Evolutionary conservation across 2,888 invertebrate species (phyloP), one percentile per base, ranked within the genome.

Genomic region (Nomada goodeniana): DNA sequence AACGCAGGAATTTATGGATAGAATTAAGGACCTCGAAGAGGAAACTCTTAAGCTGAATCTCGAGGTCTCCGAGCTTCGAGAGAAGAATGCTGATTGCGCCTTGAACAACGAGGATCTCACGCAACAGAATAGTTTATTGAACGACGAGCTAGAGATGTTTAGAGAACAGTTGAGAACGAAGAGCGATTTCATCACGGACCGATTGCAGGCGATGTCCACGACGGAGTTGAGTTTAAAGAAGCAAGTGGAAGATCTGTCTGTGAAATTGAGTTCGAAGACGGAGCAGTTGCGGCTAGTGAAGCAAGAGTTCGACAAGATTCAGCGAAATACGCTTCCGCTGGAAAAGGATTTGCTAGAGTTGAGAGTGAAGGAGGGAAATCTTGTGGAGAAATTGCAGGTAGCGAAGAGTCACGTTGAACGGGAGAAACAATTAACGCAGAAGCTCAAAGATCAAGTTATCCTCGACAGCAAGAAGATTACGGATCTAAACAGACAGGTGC

Each of bases 401-500:
- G 79, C 93, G 0, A 92, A 89, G 73, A 90, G 89, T 63, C 92
- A 93, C 59, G 90, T 92, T 0, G 93, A 94, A 65, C 89, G 93
- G 0, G 93, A 93, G 67, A 93, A 94, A 64, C 92, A 91, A 53
- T 78, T 93, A n/a, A 89, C 92, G 0, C 89, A 91, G 59, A 93
- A 93, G 69, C 57, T 93, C 18, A 93, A 93, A 59, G 93, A 93
- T 77, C 93, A 93, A 70, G 93, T 93, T 9, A 93, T 93, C 20
- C 55, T 93, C 26, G 93, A 93, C 44, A 93, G 92, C 67, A 95
- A 95, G 86, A 95, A 95, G 64, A 96, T 97, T 82, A 95, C 96
- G 91, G 97, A 97, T 94, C 93, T 97, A 52, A 97, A 97, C 89
- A 94, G 97, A 59, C 97, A 97, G 92, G 96, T 97, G 15, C 96